Base-by-base conservation (phyloP, 2,888 invertebrate species). In the Odontothrips loti region DNA sequence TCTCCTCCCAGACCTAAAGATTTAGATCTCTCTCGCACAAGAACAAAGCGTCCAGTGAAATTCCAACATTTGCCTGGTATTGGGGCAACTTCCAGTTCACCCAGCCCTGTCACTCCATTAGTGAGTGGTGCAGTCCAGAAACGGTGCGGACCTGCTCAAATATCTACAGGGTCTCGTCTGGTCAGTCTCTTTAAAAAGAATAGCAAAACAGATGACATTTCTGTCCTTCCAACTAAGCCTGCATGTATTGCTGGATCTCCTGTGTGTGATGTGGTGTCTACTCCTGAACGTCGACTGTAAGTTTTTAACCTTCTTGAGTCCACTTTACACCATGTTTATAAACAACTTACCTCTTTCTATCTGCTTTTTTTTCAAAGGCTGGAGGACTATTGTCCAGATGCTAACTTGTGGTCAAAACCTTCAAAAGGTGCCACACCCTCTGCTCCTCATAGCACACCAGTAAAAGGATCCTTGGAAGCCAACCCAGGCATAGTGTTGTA, bases 161-260 rank as follows among this genome's bases (percentile, higher is more conserved):
- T 27, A 12, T 27, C 68, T 12, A 80, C 81, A 34, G 63, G 80
- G 17, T 81, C 81, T 3, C 80, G 80, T 43, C 47, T 82, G 23
- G 68, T 80, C 47, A 82, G 78, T 79, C 51, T 82, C 9, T 82
- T 82, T 58, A 80, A 75, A 43, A 81, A 79, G 75, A 80, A 80
- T 47, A 82, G 47, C 58, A 82, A 82, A 48, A 47, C 29, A 9
- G 82, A 81, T 17, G 81, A 82, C 47, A 75, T 75, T 23, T 75
- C 68, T 1, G n/a, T 80, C 12, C 78, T 81, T n/a, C 80, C 81
- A 68, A 80, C 80, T 17, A 82, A 82, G 75, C 80, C 75, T 23
- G 81, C 81, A 43, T 75, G 68, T 12, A 75, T 75, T 27, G 68
- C 27, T 75, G 68, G 68, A 27, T 27, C 11, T 27, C 68, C 68